A percentile compares a stretch with the other conserved stretches of the same genome.
phyloP scores from a whole-genome alignment of 2,888 invertebrate species.

The Sinohyriopsis cumingii region DNA sequence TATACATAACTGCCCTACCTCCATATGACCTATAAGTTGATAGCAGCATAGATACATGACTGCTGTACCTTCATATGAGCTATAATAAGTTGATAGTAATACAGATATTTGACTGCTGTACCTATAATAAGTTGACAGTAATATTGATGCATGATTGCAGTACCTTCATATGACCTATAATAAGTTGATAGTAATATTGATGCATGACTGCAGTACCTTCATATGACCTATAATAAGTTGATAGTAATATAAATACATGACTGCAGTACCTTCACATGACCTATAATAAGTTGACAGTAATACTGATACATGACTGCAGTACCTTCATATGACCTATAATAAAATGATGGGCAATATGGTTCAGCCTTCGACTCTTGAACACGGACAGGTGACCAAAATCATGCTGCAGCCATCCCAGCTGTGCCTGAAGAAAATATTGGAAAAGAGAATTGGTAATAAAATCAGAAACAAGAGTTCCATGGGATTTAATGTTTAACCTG shows the following conservation, averaged over 20 bases:
- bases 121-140: no score
- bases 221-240: no score
- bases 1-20: no score
- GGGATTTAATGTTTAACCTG: not conserved
- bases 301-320: not conserved
- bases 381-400: conserved; percentile 70
- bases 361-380: conserved; percentile 59
- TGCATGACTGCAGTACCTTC: no score
- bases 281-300: not conserved
- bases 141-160: no score
- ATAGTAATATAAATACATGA: no score
- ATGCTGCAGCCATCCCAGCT: conserved; percentile 70
- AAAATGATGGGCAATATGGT: conserved; percentile 63
- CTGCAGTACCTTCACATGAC: no score
- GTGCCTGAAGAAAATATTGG: conserved; percentile 52
- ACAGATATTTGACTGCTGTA: no score
- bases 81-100: conserved; percentile 32
- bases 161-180: no score
- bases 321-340: conserved; percentile 68
- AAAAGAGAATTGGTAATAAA: not conserved
- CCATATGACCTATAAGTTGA: no score
- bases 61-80: conserved; percentile 62
- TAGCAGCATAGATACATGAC: no score
- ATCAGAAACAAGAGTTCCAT: not conserved
- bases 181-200: no score